Percentiles rank a stretch among this genome's conserved stretches.
Evolutionary conservation across 2,797 vertebrate species (phyloP).

Genomic region (Lacerta viridis): DNA sequence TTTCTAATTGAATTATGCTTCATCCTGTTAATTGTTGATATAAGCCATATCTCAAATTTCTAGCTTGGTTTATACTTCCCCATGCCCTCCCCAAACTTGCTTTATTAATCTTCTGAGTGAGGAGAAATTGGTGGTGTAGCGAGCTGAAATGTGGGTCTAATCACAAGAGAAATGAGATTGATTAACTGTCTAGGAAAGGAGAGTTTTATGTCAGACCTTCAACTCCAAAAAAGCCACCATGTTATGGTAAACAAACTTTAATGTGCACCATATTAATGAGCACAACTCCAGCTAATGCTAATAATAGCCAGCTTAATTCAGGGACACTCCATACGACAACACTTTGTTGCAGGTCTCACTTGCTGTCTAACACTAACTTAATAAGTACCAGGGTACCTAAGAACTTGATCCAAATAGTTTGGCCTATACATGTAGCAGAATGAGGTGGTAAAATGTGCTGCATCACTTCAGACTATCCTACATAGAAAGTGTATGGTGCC

Average conservation of each 20-base stretch:
- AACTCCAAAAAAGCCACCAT: constrained; percentile 2
- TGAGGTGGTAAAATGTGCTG: neutral
- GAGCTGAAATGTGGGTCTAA: constrained; percentile 37
- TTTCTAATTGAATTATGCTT: constrained; percentile 78
- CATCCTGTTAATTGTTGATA: constrained; percentile 72
- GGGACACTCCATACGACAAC: too few relatives aligned
- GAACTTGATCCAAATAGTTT: neutral
- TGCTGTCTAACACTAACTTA: too few relatives aligned
- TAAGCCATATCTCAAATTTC: constrained; percentile 67
- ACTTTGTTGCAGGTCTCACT: too few relatives aligned
- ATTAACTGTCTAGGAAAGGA: constrained; percentile 6
- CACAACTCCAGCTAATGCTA: constrained; percentile 25
- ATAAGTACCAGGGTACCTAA: neutral
- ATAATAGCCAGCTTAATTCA: neutral
- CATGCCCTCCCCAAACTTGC: constrained; percentile 43
- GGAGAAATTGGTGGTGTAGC: neutral
- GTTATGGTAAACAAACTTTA: neutral
- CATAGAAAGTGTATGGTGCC: too few relatives aligned
- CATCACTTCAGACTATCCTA: neutral
- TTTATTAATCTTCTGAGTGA: neutral
- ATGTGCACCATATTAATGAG: rapidly evolving
- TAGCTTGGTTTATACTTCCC: constrained; percentile 43
- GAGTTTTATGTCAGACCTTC: constrained; percentile 5
- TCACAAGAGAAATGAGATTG: constrained; percentile 35
- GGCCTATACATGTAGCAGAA: neutral